Evolutionary conservation across 2,888 invertebrate species (phyloP).

Genomic region (Ormyrus pomaceus): DNA sequence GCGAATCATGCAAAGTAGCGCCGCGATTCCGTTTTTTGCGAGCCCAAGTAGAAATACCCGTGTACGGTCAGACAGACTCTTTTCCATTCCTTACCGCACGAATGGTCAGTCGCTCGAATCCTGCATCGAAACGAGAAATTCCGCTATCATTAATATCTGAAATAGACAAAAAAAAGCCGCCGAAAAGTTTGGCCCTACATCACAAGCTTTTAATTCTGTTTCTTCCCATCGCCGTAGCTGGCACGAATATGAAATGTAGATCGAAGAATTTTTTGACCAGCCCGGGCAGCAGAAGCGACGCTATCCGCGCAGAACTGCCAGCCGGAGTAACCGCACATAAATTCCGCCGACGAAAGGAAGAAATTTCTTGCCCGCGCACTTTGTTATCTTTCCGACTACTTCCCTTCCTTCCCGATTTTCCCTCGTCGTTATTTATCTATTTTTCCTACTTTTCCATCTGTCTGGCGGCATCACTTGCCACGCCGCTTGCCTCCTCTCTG

Average conservation of each 20-base stretch:
- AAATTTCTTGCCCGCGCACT: conserved; percentile 52
- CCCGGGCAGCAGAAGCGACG: conserved; percentile 8
- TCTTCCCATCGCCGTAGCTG: neutral
- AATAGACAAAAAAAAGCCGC: too few relatives aligned
- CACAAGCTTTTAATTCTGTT: neutral
- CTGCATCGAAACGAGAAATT: too few relatives aligned
- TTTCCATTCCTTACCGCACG: too few relatives aligned
- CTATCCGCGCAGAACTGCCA: conserved; percentile 21
- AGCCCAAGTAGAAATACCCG: too few relatives aligned
- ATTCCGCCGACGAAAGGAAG: conserved; percentile 41
- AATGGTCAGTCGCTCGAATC: too few relatives aligned
- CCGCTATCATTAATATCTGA: too few relatives aligned
- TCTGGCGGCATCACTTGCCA: conserved; percentile 19
- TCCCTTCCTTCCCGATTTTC: conserved; percentile 13
- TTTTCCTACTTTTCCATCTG: conserved; percentile 52
- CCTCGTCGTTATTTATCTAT: conserved; percentile 50
- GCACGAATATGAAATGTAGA: conserved; percentile 11
- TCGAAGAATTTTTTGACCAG: conserved; percentile 26
- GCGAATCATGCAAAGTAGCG: too few relatives aligned
- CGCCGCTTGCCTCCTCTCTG: neutral
- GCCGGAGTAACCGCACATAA: conserved; percentile 49
- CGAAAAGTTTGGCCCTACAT: too few relatives aligned
- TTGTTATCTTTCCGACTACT: conserved; percentile 33
- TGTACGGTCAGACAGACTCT: too few relatives aligned
- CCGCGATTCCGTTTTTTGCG: too few relatives aligned